Percentiles rank a stretch among this genome's conserved stretches.
phyloP scores from a whole-genome alignment of 2,888 invertebrate genomes.

The Eristalis tenax region DNA sequence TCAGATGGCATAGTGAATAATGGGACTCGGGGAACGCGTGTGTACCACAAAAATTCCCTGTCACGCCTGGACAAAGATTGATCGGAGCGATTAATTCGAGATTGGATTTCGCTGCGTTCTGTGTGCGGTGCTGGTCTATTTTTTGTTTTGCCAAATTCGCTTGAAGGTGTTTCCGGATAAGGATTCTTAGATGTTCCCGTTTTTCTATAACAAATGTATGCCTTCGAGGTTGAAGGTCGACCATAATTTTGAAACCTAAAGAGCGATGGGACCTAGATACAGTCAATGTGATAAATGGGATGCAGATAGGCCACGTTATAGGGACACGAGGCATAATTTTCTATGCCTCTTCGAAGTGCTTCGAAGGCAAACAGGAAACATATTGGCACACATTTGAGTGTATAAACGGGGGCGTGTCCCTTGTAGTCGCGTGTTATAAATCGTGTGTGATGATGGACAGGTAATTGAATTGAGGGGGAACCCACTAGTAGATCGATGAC shows the following conservation, averaged over 20 bases:
- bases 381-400: background rate
- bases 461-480: background rate
- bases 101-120: constrained; percentile 46
- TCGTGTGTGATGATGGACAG: background rate
- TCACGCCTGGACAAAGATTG: constrained; percentile 62
- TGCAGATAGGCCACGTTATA: background rate
- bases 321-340: background rate
- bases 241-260: background rate
- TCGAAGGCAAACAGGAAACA: background rate
- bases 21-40: constrained; percentile 23
- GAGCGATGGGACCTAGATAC: background rate
- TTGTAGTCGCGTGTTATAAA: background rate
- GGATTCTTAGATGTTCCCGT: background rate
- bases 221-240: background rate
- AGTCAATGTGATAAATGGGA: background rate
- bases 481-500: no score
- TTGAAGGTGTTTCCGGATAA: constrained; percentile 15
- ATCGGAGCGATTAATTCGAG: constrained; percentile 56
- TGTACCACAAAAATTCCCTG: constrained; percentile 41
- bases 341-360: background rate
- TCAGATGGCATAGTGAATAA: constrained; percentile 36
- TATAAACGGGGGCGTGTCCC: background rate
- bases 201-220: constrained; percentile 17
- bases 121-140: background rate
- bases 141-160: constrained; percentile 1